Conservation (phyloP, 2,113 vertebrate genomes). For the Gadus chalcogrammus region DNA sequence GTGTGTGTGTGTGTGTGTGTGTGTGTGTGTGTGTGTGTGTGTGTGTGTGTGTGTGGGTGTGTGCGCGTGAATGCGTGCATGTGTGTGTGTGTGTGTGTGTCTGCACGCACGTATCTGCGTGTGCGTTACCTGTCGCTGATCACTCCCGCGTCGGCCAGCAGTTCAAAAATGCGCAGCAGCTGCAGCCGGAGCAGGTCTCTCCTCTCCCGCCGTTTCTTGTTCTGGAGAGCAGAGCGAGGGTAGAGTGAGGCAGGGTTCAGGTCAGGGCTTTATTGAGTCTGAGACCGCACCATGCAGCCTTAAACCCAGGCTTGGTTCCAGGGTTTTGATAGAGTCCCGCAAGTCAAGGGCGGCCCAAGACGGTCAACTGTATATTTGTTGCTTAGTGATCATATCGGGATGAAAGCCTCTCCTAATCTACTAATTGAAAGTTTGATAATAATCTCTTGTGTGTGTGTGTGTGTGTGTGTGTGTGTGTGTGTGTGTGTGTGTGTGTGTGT, state of each 20-base stretch:
- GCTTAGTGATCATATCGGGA: no score
- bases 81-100: not conserved
- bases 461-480: not conserved
- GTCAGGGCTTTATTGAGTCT: not conserved
- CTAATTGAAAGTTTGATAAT: no score
- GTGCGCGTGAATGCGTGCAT: no score
- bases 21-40: no score
- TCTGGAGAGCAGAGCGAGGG: slow-evolving; percentile 69
- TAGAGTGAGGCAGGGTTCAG: not conserved
- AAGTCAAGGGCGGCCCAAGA: not conserved
- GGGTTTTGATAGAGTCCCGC: not conserved
- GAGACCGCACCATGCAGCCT: not conserved
- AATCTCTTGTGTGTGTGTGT: not conserved
- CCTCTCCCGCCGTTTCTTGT: slow-evolving; percentile 94
- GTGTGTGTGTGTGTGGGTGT: no score
- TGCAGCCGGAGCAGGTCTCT: slow-evolving; percentile 91
- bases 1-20: not conserved
- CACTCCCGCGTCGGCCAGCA: slow-evolving; percentile 92
- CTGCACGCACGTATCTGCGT: no score
- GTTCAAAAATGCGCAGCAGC: slow-evolving; percentile 92
- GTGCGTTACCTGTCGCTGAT: slow-evolving; percentile 92
- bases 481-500: slow-evolving; percentile 3
- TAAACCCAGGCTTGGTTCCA: no score
- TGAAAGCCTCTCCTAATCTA: no score
- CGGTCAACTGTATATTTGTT: no score